Evolutionary conservation across 1,140 invertebrate species (phyloP), one percentile per base, ranked within the genome.

Genomic region (Sminthurinus signatus): DNA sequence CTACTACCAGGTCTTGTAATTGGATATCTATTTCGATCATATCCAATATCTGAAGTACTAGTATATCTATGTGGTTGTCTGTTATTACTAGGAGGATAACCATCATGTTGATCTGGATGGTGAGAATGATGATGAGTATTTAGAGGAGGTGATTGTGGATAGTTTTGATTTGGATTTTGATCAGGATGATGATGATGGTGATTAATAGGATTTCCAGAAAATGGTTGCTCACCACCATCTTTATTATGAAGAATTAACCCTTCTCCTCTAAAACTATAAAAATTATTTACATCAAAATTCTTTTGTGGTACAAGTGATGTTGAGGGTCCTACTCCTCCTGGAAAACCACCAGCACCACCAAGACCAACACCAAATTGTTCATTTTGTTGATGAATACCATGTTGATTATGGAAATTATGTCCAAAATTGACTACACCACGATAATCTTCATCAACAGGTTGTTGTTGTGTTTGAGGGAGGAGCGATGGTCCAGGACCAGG

Each of bases 371-470:
- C 32, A 36, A 8, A 15, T 36, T 36, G 32, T 8, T 5, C 32
- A 36, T 36, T 36, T 36, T 36, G 44, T 48, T n/a, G 44, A 8
- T 54, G 51, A 12, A n/a, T n/a, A n/a, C n/a, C n/a, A n/a, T 12
- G 51, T 23, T 54, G 51, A 23, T 54, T 27, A 8, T 54, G 12
- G 44, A 25, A 4, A n/a, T 54, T 28, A 31, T 54, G 4, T 14
- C 3, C 51, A 54, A 54, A 54, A 54, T 54, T 54, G 5, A 50
- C 46, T 5, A 50, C 46, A 10, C 46, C 46, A 17, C 10, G 14
- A 19, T 50, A 50, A 14, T 50, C 14, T 50, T 23, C 15, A 17
- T 19, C 17, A 10, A 8, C 36, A 10, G 44, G 44, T 5, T 21
- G 15, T 46, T 21, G 15, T 14, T 17, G 8, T 39, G 36, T 17